Evolutionary conservation across 1,140 invertebrate species (phyloP), one percentile per base, ranked within the genome.

Genomic region (Leptoteleia sp.): DNA sequence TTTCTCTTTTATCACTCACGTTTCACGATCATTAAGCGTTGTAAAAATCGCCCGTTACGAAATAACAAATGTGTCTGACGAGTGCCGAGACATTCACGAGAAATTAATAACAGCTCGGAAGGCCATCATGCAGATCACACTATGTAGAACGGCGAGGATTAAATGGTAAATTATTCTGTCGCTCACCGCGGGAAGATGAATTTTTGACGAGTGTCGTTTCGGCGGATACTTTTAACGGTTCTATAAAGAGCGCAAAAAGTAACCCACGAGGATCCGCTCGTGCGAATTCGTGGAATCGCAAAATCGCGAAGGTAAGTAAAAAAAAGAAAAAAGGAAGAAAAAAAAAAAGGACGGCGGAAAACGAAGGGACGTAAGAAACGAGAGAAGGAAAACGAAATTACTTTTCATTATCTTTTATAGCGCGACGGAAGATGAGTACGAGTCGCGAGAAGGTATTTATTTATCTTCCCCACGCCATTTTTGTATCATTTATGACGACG

Each of bases 381-480:
- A 43, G 17, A 27, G 17, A 42, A 31, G 37, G 16, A 40, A 55
- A 55, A 35, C 38, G 31, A 72, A 62, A 62, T 72, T 62, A 54
- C 67, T 52, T 71, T 71, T 71, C 67, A 71, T 71, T 71, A 70
- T 59, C 13, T 70, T 70, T 70, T 59, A 70, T 50, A 52, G 33
- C 33, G 13, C 16, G 9, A n/a, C 17, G 19, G 35, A 47, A 48
- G 65, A 57, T 42, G 65, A 70, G 38, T 43, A 35, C 54, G 48
- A 31, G 19, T 13, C 31, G 57, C 12, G 12, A 47, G 42, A 25
- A 65, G 37, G 35, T 31, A 52, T 52, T 31, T 65, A 52, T 33
- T 65, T 65, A 52, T 65, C 42, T 65, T 43, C 27, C 43, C 17
- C 16, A 38, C n/a, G 25, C 12, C 45, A 19, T 5, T 43, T 52